Evolutionary conservation across 2,888 invertebrate species (phyloP).

Genomic region (Hemistola chrysoprasaria): DNA sequence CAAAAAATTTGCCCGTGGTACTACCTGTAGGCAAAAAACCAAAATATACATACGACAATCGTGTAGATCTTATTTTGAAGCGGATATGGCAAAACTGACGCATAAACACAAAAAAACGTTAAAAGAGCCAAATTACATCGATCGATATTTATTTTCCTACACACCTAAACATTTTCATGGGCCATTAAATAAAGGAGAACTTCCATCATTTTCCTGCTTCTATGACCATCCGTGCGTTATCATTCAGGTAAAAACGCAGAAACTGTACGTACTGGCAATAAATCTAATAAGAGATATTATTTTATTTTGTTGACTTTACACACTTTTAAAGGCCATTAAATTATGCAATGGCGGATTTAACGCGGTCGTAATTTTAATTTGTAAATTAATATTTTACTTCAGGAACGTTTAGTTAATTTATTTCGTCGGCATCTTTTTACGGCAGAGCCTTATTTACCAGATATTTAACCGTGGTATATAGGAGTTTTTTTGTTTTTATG

Average conservation of each 20-base stretch:
- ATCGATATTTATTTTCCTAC: too few species aligned
- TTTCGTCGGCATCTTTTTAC: constrained; percentile 5
- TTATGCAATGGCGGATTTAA: constrained; percentile 39
- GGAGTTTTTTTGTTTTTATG: too few species aligned
- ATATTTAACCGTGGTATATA: too few species aligned
- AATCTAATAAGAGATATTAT: constrained; percentile 49
- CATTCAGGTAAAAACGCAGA: constrained; percentile 39
- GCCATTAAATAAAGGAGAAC: constrained; percentile 32
- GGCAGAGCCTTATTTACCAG: constrained; percentile 1
- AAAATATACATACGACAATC: too few species aligned
- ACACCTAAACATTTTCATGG: constrained; percentile 17
- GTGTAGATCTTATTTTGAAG: background rate
- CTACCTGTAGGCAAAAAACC: too few species aligned
- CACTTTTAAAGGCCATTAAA: constrained; percentile 41
- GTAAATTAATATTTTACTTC: constrained; percentile 14
- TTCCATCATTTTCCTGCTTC: constrained; percentile 34
- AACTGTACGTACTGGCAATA: constrained; percentile 44
- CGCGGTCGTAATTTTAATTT: constrained; percentile 12
- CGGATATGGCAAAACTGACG: too few species aligned
- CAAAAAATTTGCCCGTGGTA: too few species aligned
- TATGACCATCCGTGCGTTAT: constrained; percentile 52
- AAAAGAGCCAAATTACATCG: too few species aligned
- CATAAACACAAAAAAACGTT: too few species aligned
- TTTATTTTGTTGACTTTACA: constrained; percentile 51
- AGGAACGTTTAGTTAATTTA: constrained; percentile 12